Conservation (phyloP, 2,113 vertebrate species). For the Tringa solitaria region DNA sequence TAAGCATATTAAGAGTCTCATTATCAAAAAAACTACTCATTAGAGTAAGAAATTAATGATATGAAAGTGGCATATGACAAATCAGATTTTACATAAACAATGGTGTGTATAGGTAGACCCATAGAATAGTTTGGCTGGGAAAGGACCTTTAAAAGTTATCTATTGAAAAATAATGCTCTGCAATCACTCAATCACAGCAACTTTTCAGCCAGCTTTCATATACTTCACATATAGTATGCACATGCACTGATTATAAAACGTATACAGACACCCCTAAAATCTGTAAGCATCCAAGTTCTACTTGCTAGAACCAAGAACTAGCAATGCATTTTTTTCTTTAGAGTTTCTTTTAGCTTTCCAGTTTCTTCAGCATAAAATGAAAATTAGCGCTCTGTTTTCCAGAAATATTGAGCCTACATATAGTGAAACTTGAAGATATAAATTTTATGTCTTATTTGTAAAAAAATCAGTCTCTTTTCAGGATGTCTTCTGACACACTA, state of each 20-base stretch:
- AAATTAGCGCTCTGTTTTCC: neutral
- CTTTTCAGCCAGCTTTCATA: neutral
- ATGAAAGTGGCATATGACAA: neutral
- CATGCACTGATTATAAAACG: neutral
- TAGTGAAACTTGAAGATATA: neutral
- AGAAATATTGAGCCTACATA: neutral
- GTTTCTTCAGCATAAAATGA: neutral
- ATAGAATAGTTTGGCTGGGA: neutral
- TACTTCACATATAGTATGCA: neutral
- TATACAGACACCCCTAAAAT: neutral
- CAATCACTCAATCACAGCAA: neutral
- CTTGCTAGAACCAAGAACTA: neutral
- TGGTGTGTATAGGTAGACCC: neutral
- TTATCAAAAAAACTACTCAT: neutral
- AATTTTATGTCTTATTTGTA: neutral
- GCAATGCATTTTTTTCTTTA: neutral
- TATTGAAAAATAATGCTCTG: neutral
- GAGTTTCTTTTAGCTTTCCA: neutral
- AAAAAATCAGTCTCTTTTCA: neutral
- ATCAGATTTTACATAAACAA: neutral
- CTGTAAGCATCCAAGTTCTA: neutral
- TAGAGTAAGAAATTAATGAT: neutral
- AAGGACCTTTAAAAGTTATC: neutral
- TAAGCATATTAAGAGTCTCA: neutral
- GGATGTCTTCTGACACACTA: neutral